Conservation (phyloP, 1,140 invertebrate genomes). For the Zaprionus vittiger region DNA sequence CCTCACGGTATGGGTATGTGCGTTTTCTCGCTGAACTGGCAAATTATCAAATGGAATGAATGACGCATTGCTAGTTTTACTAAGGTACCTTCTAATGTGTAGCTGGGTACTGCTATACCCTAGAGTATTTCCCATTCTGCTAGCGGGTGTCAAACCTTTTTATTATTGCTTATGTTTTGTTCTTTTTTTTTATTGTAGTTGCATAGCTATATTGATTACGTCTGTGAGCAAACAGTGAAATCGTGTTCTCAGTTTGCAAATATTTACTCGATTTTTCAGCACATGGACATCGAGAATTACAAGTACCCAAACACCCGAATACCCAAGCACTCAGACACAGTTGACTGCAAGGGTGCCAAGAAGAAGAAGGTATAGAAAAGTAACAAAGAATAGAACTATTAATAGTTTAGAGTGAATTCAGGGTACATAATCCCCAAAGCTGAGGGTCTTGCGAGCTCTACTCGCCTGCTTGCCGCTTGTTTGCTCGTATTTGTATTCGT, state of each 20-base stretch:
- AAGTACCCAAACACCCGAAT: constrained; percentile 33
- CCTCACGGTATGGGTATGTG: neutral
- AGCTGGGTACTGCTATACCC: too few species aligned
- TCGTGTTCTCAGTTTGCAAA: constrained; percentile 75
- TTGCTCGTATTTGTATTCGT: neutral
- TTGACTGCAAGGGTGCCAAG: constrained; percentile 10
- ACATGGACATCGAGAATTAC: constrained; percentile 30
- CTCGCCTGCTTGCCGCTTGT: neutral
- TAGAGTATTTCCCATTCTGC: neutral
- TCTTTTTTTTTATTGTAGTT: constrained; percentile 29
- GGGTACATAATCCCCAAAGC: neutral
- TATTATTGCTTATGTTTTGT: constrained; percentile 32
- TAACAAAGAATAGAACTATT: neutral
- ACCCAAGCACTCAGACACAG: neutral
- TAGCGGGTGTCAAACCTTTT: neutral
- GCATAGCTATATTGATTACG: constrained; percentile 68
- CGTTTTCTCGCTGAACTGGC: neutral
- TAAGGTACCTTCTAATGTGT: too few species aligned
- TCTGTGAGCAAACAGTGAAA: constrained; percentile 79
- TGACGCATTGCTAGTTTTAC: neutral
- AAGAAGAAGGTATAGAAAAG: neutral
- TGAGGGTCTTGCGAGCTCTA: neutral
- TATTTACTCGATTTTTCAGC: constrained; percentile 66
- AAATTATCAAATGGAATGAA: too few species aligned
- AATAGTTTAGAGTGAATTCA: neutral